Conservation (phyloP, 2,888 invertebrate species). For the Eristalis intricaria region DNA sequence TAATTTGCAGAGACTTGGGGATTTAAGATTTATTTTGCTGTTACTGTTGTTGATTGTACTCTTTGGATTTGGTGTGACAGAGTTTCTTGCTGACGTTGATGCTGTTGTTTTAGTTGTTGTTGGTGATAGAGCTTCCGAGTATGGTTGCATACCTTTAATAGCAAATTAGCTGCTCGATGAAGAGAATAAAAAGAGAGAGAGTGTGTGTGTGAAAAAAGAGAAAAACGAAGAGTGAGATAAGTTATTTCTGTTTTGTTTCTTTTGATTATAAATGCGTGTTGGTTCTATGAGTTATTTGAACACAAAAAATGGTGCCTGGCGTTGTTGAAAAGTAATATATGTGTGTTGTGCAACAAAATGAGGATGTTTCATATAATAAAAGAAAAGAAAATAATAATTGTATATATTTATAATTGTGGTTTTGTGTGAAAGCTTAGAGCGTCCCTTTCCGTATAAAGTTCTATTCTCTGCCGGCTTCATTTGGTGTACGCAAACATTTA, state of each 20-base stretch:
- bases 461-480: too few relatives aligned
- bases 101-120: slow-evolving; percentile 78
- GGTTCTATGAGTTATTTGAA: background rate
- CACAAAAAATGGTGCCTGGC: slow-evolving; percentile 19
- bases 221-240: slow-evolving; percentile 62
- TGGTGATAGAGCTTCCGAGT: slow-evolving; percentile 79
- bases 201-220: slow-evolving; percentile 57
- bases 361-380: slow-evolving; percentile 19
- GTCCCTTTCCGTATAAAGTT: background rate
- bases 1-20: slow-evolving; percentile 75
- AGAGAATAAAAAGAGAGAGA: slow-evolving; percentile 26
- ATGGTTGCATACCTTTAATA: slow-evolving; percentile 81
- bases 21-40: slow-evolving; percentile 59
- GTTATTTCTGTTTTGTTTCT: slow-evolving; percentile 20
- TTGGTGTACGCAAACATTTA: background rate
- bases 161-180: slow-evolving; percentile 77
- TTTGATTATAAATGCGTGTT: slow-evolving; percentile 26
- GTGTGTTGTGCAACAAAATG: slow-evolving; percentile 64
- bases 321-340: slow-evolving; percentile 3
- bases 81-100: slow-evolving; percentile 72
- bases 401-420: background rate
- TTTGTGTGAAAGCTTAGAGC: background rate
- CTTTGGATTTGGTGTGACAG: slow-evolving; percentile 56
- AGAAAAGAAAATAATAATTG: slow-evolving; percentile 9
- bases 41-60: slow-evolving; percentile 72